These are phyloP conservation scores for Eulithis prunata DNA, from an alignment of 2,888 invertebrate genomes.

Conservation along the genomic window DNA sequence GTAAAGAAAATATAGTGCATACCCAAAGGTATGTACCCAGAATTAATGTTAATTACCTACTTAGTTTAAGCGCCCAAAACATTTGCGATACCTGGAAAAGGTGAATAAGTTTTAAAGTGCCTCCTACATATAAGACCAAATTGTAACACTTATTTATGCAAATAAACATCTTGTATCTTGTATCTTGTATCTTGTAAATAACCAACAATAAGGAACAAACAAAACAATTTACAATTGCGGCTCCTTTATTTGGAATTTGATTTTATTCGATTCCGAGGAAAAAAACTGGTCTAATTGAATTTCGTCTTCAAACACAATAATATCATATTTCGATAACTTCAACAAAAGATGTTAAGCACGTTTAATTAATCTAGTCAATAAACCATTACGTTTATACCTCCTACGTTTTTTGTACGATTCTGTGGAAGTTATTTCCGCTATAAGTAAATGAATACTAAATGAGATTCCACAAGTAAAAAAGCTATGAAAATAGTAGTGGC, in stretches of 20 bases:
- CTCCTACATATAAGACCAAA: too few species aligned
- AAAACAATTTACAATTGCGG: constrained; percentile 48
- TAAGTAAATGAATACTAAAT: neutral
- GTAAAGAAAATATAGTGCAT: too few species aligned
- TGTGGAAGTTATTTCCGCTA: neutral
- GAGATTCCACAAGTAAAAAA: neutral
- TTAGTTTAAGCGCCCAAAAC: too few species aligned
- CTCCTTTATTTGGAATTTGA: constrained; percentile 37
- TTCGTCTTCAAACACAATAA: constrained; percentile 11
- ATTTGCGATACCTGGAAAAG: too few species aligned
- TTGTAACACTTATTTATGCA: too few species aligned
- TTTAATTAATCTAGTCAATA: neutral
- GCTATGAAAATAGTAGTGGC: neutral
- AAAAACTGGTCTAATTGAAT: constrained; percentile 32
- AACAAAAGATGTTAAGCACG: neutral
- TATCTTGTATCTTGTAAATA: too few species aligned
- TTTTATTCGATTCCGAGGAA: constrained; percentile 33
- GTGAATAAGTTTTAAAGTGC: too few species aligned
- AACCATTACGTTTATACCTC: neutral
- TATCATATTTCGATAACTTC: neutral
- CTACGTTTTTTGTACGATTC: neutral
- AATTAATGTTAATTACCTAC: too few species aligned
- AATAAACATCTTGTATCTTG: too few species aligned
- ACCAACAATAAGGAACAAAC: constrained; percentile 52
- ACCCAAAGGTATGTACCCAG: too few species aligned